Percentiles rank a stretch among this genome's conserved stretches.
Conservation (phyloP, 23 tunicate species). For the Styela plicata region DNA sequence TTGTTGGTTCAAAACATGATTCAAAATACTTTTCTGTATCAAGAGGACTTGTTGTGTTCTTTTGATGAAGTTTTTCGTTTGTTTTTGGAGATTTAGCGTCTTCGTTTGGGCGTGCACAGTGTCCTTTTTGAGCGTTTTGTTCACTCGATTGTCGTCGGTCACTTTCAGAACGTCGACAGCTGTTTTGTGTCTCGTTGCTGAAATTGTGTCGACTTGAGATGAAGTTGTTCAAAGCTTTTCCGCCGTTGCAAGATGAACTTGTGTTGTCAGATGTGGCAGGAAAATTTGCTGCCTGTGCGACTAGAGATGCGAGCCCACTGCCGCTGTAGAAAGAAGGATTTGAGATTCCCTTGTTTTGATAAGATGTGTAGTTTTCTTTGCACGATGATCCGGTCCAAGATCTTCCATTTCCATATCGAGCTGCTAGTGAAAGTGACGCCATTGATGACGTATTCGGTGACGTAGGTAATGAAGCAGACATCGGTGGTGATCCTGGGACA, state of each 20-base stretch:
- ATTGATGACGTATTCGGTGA: constrained; percentile 26
- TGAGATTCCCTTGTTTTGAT: constrained; percentile 16
- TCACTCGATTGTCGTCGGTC: not conserved
- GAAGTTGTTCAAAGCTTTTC: constrained; percentile 4
- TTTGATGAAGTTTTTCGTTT: not conserved
- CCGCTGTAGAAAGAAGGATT: constrained; percentile 67
- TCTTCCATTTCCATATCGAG: constrained; percentile 54
- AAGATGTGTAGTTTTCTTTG: constrained; percentile 21
- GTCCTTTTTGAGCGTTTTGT: not conserved
- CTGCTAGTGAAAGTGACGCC: constrained; percentile 51
- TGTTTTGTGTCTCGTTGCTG: not conserved
- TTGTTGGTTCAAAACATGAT: constrained; percentile 19
- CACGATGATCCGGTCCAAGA: constrained; percentile 42
- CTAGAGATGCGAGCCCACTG: constrained; percentile 85
- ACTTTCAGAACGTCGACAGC: not conserved
- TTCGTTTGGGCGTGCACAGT: not conserved
- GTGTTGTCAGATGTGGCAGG: constrained; percentile 13
- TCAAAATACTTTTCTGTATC: constrained; percentile 23
- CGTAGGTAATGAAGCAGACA: constrained; percentile 29
- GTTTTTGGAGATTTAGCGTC: not conserved
- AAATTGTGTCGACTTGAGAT: not conserved
- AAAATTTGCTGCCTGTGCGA: constrained; percentile 63
- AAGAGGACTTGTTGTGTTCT: not conserved
- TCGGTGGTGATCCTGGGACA: constrained; percentile 34
- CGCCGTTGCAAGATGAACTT: constrained; percentile 9